Evolutionary conservation across 1,140 invertebrate species (phyloP), one percentile per base, ranked within the genome.

Genomic region (Pollicipes pollicipes): DNA sequence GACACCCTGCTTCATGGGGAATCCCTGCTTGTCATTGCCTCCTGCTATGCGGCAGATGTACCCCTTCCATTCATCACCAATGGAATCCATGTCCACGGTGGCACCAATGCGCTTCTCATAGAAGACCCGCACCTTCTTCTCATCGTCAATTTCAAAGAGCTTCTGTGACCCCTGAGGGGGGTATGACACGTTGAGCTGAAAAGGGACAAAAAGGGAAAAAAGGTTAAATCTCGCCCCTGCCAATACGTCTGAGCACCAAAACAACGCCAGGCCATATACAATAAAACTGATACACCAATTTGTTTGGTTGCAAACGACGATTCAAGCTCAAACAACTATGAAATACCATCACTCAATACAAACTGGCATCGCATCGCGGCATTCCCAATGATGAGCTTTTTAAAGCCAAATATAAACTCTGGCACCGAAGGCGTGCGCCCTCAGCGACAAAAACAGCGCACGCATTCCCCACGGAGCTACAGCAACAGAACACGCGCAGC

Each of bases 1-100:
- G 68, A 99, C 91, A 82, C 97, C 97, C 82, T 99, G 97, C 81
- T 98, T 99, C 97, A 99, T 99, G 32, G 97, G 97, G 81, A 99
- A 99, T 71, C 97, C 97, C 84, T 99, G 96, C 82, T 99, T 99
- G 83, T 99, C 97, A 81, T 99, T 99, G 76, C 97, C 97, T 76
- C 97, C 97, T 76, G 93, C 86, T 74, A 99, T 89, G 73, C 93
- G 88, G 24, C 99, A 85, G 69, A 98, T 86, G 77, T 99, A 99
- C 69, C 96, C 96, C 83, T 97, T 98, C 97, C 97, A 99, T 85
- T 99, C 97, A 82, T 97, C 93, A 67, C 97, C 97, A 70, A 99
- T 83, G 73, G 87, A 83, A 80, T 98, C 95, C 72, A 90, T 95
- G 77, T 93, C 88, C 1, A 99, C 90, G 83, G 98, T 93, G 75